Base-by-base conservation (phyloP, 2,113 vertebrate species). In the Parotia lawesii region DNA sequence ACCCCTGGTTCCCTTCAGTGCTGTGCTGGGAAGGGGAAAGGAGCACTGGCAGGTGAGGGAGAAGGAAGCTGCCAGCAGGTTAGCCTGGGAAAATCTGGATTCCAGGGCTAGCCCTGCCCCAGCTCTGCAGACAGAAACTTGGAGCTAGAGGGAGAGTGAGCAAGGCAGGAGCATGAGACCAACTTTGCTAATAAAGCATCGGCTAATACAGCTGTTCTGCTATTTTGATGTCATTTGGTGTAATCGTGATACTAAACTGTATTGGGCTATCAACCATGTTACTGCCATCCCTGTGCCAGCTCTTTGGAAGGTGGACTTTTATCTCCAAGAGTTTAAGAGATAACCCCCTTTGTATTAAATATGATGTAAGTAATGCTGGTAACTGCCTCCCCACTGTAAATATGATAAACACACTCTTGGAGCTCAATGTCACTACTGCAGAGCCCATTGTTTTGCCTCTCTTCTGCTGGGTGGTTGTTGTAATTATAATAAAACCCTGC, bases 181-280 rank as follows among this genome's bases (percentile, higher is more conserved):
- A 6, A 11, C 37, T 69, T 73, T 25, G 11, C 31, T 40, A 53
- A 25, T 40, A 85, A 85, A 64, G 16, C 37, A 45, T 71, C 38
- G 12, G 38, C 16, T 54, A 76, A 0, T 51, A 9, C 5, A 73
- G 33, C 17, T 42, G 4, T 13, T 88, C 40, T 62, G 42, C 11
- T 56, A 6, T 29, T 89, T 48, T 60, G 9, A 11, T 70, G 28
- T 6, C 19, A 22, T 65, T 84, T 54, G 25, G 2, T 84, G 3
- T 70, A 67, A 62, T 82, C 5, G 3, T n/a, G 15, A 13, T 61
- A 28, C 38, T 77, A 31, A 61, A 53, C 28, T 61, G 28, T 9
- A 21, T 28, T 69, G 57, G 7, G 5, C 44, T 75, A 8, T 77
- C 33, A 44, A 4, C 17, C 0, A 0, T 37, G 12, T 58, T 0